phyloP scores from a whole-genome alignment of 2,888 invertebrate genomes.

The Melanophora roralis region DNA sequence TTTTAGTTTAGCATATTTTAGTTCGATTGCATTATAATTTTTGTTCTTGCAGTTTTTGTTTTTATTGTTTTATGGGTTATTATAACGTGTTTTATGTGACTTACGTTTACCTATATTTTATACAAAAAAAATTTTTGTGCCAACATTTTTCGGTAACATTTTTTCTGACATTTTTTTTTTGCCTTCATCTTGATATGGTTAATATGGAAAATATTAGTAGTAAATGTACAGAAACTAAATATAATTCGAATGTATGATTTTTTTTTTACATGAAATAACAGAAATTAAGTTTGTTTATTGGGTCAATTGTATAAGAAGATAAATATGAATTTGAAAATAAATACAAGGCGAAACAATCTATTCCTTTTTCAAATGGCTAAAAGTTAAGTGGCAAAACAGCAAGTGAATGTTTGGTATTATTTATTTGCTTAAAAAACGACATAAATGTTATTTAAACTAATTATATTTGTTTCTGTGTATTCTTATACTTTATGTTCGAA shows the following conservation, averaged over 20 bases:
- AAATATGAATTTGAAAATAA: constrained; percentile 47
- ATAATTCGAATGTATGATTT: constrained; percentile 49
- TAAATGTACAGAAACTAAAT: constrained; percentile 9
- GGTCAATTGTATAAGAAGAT: constrained; percentile 63
- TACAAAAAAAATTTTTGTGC: not conserved
- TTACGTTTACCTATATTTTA: constrained; percentile 22
- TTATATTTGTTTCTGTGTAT: constrained; percentile 22
- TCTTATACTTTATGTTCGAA: not conserved
- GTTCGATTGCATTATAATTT: constrained; percentile 54
- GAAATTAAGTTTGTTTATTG: constrained; percentile 64
- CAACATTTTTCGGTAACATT: not conserved
- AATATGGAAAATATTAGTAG: constrained; percentile 55
- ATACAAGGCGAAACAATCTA: constrained; percentile 33
- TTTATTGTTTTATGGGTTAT: constrained; percentile 54
- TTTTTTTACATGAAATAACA: constrained; percentile 62
- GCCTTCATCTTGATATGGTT: constrained; percentile 62
- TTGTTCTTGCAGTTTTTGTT: too few relatives aligned
- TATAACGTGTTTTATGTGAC: constrained; percentile 58
- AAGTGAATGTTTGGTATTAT: constrained; percentile 30
- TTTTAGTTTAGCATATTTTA: too few relatives aligned
- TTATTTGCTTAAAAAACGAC: not conserved
- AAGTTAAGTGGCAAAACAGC: constrained; percentile 36
- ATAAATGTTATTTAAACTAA: constrained; percentile 45
- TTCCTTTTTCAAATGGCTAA: constrained; percentile 20
- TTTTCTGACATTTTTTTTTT: not conserved